Evolutionary conservation across 1,140 invertebrate genomes (phyloP), one percentile per base, ranked within the genome.

Genomic region (Himalopsyche phryganea): DNA sequence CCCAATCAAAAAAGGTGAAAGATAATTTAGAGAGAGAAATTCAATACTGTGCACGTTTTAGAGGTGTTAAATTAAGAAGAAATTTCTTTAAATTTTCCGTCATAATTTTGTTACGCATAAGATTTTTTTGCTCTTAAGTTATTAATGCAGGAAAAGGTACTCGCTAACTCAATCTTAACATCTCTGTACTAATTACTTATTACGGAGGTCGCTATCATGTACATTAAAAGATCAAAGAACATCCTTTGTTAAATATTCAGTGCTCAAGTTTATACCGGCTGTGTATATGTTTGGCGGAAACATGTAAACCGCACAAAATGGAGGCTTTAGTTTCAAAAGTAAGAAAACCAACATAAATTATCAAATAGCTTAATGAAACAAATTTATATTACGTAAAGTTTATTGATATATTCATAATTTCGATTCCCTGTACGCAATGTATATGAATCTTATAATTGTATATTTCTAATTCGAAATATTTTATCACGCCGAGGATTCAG

Each of bases 201-300:
- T 63, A 63, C 53, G 53, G 45, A 48, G 59, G 58, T 56, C 53
- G 50, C 58, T 53, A 60, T 60, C 51, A 45, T 46, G 58, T 60
- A 55, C 52, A 55, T 55, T 55, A 61, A 58, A 50, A 58, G 55
- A 58, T 58, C 55, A 58, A 58, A 50, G 48, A 51, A 50, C 48
- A 50, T 58, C 55, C 46, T 45, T 42, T 40, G 48, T 58, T 45
- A 51, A 58, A 58, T 58, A 58, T 58, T 58, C 48, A 58, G 23
- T n/a, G 33, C 40, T 14, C 40, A 28, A 28, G 23, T 28, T 28
- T 28, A 28, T 28, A 28, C 23, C 23, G 9, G 23, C 23, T 28
- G 23, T 28, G 23, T 15, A 40, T 15, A 13, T 40, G n/a, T n/a
- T 40, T 5, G 15, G 38, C 11, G 15, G 38, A 40, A 40, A 40